phyloP scores from a whole-genome alignment of 2,797 vertebrate species.

The Tolypeutes matacus region DNA sequence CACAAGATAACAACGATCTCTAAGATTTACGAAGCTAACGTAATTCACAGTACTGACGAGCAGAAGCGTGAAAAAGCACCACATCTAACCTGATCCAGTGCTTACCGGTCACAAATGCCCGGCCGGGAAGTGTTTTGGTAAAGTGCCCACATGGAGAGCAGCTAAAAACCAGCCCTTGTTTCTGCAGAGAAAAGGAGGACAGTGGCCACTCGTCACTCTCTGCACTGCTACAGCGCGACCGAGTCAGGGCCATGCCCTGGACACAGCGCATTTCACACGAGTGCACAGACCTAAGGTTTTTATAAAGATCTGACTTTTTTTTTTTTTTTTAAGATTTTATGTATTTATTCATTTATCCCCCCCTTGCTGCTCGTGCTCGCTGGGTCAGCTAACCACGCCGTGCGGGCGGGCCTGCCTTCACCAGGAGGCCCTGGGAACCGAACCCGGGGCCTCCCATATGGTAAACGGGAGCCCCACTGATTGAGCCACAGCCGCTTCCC shows the following conservation, averaged over 20 bases:
- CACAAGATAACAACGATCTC: not conserved
- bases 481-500: too few species aligned
- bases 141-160: conserved; percentile 70
- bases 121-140: conserved; percentile 19
- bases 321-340: too few species aligned
- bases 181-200: conserved; percentile 24
- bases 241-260: conserved; percentile 48
- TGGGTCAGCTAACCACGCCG: too few species aligned
- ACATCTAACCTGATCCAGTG: conserved; percentile 21
- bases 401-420: too few species aligned
- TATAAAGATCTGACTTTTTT: conserved; percentile 59
- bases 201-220: not conserved
- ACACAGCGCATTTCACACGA: conserved; percentile 70
- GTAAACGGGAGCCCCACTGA: too few species aligned
- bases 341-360: too few species aligned
- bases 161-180: conserved; percentile 56
- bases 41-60: conserved; percentile 52
- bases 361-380: too few species aligned
- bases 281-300: conserved; percentile 64
- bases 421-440: too few species aligned
- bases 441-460: too few species aligned
- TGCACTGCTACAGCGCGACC: not conserved
- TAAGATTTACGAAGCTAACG: conserved; percentile 55
- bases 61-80: conserved; percentile 22
- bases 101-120: not conserved